Conservation (phyloP, 2,113 vertebrate species). For the Odocoileus hemionus region DNA sequence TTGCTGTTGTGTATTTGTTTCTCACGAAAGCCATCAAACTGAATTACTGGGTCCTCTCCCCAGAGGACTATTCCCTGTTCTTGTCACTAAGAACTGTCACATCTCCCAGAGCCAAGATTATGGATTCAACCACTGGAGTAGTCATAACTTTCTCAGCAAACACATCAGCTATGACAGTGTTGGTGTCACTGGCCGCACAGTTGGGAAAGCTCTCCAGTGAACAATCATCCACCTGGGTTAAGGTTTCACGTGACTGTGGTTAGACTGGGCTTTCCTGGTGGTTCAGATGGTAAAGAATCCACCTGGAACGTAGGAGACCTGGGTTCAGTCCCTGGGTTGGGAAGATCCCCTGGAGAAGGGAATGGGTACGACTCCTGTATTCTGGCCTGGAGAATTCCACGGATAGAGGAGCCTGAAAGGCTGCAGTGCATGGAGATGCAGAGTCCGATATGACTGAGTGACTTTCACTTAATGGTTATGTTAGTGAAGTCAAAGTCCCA, state of each 20-base stretch:
- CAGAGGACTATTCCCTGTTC: rapidly evolving
- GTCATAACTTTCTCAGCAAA: neutral
- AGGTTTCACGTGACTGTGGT: neutral
- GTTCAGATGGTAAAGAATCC: neutral
- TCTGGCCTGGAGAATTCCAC: neutral
- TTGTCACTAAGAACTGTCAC: rapidly evolving
- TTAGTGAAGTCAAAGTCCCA: constrained; percentile 2
- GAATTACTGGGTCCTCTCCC: neutral
- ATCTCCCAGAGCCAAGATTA: neutral
- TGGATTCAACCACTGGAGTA: rapidly evolving
- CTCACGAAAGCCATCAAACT: neutral
- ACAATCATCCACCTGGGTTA: neutral
- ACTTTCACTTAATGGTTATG: neutral
- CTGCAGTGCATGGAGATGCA: neutral
- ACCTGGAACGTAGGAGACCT: neutral
- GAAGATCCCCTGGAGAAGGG: neutral
- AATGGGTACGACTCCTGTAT: neutral
- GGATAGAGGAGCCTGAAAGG: neutral
- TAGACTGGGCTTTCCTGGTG: neutral
- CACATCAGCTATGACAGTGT: rapidly evolving
- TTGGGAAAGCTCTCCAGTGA: neutral
- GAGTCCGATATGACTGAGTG: neutral
- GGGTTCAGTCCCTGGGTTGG: neutral
- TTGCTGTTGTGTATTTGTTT: neutral
- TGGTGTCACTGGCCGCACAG: rapidly evolving